Percentiles rank a stretch among this genome's conserved stretches.
These are phyloP conservation scores for Macrotis lagotis DNA, from an alignment of 2,113 vertebrate genomes.

Conservation along the genomic window DNA sequence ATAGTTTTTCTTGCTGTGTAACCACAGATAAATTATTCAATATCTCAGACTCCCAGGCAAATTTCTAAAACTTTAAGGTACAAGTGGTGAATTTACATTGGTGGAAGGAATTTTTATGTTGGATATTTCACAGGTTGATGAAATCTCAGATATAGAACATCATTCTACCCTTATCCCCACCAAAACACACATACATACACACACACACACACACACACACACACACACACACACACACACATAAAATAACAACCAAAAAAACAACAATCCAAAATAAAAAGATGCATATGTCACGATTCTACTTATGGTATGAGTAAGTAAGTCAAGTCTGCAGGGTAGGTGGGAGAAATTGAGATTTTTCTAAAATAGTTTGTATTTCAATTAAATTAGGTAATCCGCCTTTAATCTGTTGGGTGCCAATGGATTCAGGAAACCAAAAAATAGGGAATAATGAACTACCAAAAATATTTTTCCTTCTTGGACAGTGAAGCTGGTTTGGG, in stretches of 20 bases:
- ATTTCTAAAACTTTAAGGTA: neutral
- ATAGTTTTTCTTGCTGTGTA: neutral
- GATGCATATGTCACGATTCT: neutral
- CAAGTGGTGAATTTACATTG: neutral
- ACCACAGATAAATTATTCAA: neutral
- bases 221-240: neutral
- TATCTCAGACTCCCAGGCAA: neutral
- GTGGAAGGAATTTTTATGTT: neutral
- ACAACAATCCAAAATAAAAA: neutral
- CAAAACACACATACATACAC: neutral
- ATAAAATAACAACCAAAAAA: neutral
- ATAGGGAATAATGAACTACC: neutral
- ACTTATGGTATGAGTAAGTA: neutral
- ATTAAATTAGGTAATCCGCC: neutral
- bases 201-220: neutral
- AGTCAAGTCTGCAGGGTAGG: neutral
- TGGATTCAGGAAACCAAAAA: neutral
- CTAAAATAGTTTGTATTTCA: neutral
- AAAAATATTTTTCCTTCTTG: neutral
- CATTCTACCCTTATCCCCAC: neutral
- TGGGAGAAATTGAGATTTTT: neutral
- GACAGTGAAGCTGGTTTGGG: neutral
- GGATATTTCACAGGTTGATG: neutral
- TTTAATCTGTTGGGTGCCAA: neutral
- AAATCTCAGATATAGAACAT: neutral